Base-by-base conservation (phyloP, 2,888 invertebrate genomes). In the Lycia hirtaria region DNA sequence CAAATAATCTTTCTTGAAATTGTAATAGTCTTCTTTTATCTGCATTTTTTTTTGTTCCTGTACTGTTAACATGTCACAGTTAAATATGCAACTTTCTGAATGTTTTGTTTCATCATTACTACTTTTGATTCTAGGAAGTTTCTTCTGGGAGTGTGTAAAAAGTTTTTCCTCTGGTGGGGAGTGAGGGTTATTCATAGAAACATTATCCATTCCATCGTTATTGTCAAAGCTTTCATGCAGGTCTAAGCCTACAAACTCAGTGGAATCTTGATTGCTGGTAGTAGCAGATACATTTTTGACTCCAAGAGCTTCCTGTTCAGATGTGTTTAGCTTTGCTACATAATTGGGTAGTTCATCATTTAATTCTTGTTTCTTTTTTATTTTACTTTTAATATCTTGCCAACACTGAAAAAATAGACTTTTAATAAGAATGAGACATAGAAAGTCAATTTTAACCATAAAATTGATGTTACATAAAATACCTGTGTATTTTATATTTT, bases 1-100 rank as follows among this genome's bases (percentile, higher is more conserved):
- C 28, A 90, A 77, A 73, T 91, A 91, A 58, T 88, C 86, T 63
- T 89, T 90, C 72, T 85, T 89, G 60, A 88, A 91, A 62, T 77
- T 86, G 12, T 85, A 80, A 70, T 88, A 91, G 51, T 89, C 88
- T 61, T 89, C 86, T 62, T 91, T 90, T 0, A 90, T 75, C 59
- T 85, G 73, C 45, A 86, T 67, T 62, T 90, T 91, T 45, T 73
- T 78, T 67, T 85, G 78, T 62, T 91, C 91, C 43, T 85, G 83
- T 14, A 71, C 69, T 19, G 87, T 83, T 58, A 91, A 64, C 44
- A 80, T 62, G 60, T 90, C 83, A 81, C 88, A 89, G 67, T 85
- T 89, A 43, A 87, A 83, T 30, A 71, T 73, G 73, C 89, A 88
- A 15, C 65, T 75, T 47, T 69, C 72, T 41, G 78, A 70, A 69